These are phyloP conservation scores for Nephrotoma flavescens DNA, from an alignment of 2,888 invertebrate species.

Conservation along the genomic window DNA sequence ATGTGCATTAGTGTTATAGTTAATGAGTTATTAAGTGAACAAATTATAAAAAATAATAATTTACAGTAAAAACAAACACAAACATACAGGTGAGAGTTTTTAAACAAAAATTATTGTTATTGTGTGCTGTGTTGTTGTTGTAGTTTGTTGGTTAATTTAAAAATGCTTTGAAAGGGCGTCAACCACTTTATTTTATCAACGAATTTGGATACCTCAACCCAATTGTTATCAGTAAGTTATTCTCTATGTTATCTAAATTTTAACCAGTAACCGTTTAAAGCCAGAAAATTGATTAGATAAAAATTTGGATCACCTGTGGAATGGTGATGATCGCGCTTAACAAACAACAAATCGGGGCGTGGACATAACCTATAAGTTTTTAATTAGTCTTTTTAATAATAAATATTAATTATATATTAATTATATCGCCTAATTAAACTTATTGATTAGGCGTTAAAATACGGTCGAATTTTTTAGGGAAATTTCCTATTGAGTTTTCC, in stretches of 20 bases:
- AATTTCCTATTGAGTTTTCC: not conserved
- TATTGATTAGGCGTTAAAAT: not conserved
- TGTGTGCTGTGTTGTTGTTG: not conserved
- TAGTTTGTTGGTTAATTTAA: not conserved
- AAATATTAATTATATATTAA: not conserved
- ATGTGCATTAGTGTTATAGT: not conserved
- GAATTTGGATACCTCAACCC: not conserved
- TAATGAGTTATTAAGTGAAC: not conserved
- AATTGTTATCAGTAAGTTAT: not conserved
- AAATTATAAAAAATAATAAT: not conserved
- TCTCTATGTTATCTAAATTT: not conserved
- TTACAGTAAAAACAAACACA: not conserved
- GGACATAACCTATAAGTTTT: not conserved
- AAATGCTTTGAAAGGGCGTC: not conserved
- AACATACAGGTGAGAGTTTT: slow-evolving; percentile 3
- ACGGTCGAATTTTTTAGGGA: not conserved
- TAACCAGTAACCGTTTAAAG: not conserved
- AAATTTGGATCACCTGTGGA: not conserved
- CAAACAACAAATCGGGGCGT: slow-evolving; percentile 3
- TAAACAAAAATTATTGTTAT: not conserved
- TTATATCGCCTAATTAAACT: not conserved
- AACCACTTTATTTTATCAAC: not conserved
- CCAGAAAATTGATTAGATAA: not conserved
- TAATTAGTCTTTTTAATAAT: not conserved
- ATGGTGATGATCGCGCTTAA: not conserved